Base-by-base conservation (phyloP, 2,888 invertebrate species). In the Cheilosia soror region DNA sequence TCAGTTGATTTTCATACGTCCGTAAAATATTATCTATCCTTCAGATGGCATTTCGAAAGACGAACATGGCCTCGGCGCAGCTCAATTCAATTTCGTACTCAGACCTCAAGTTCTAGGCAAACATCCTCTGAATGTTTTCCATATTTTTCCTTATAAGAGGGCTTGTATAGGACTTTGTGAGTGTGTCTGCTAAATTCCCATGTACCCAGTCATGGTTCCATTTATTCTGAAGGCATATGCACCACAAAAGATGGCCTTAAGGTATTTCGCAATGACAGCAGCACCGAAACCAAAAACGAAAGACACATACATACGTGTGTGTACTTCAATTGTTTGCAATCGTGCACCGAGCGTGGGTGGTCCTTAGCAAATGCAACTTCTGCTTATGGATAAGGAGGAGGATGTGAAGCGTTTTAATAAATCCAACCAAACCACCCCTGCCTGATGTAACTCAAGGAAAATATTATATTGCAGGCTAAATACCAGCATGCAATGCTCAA, bases 81-180 rank as follows among this genome's bases (percentile, higher is more conserved):
- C 49, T 49, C 47, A 68, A 84, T 84, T 84, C 62, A 73, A 79
- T 84, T 79, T 66, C 60, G 40, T 51, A 42, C 37, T 63, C 63
- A 75, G 40, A 47, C 49, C 55, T 76, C 71, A 76, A 84, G 84
- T 71, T 80, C 75, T 84, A 49, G 65, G 69, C 71, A 84, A 84
- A 84, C 75, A 66, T 40, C 47, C 75, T 57, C 69, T 13, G 27
- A 27, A 47, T 65, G 55, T 53, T 84, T 69, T 63, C 73, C 37
- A 68, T 66, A 53, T 75, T 80, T 68, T 68, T 49, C 25, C 15
- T 37, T 60, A 62, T 63, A 55, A 63, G 73, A 42, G 60, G n/a
- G 37, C 11, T 40, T 60, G 62, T 13, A 49, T 69, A 15, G 2
- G 47, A 7, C 15, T 9, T 11, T 37, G 37, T 5, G 27, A 49